phyloP scores from a whole-genome alignment of 2,797 vertebrate genomes.

The Benthosema pterotum region DNA sequence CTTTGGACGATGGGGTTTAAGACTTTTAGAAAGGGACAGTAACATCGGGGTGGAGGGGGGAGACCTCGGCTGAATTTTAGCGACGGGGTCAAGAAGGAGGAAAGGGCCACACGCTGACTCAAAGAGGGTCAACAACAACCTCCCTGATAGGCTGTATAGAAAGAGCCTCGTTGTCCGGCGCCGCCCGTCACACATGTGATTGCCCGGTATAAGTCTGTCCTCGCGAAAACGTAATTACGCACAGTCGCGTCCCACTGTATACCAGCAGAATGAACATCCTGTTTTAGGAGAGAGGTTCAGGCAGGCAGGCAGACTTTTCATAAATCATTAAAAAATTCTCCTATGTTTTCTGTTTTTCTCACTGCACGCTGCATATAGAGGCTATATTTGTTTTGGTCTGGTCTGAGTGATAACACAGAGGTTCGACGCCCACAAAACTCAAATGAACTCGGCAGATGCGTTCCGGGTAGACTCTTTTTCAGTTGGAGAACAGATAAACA shows the following conservation, averaged over 20 bases:
- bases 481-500: not conserved
- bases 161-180: conserved; percentile 35
- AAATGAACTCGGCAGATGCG: conserved; percentile 16
- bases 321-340: conserved; percentile 1
- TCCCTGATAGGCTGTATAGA: conserved; percentile 5
- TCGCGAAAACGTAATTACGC: conserved; percentile 44
- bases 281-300: conserved; percentile 17
- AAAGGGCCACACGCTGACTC: conserved; percentile 4
- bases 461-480: not conserved
- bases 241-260: conserved; percentile 1
- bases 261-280: conserved; percentile 20
- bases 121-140: conserved; percentile 3
- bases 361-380: not conserved
- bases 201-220: conserved; percentile 12
- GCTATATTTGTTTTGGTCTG: conserved; percentile 19
- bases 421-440: conserved; percentile 2
- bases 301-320: not conserved
- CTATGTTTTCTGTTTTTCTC: conserved; percentile 9
- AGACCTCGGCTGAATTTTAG: conserved; percentile 18
- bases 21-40: conserved; percentile 26
- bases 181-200: conserved; percentile 26
- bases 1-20: conserved; percentile 18
- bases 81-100: conserved; percentile 12
- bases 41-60: conserved; percentile 16
- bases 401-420: conserved; percentile 5